A percentile compares a stretch with the other conserved stretches of the same genome.
These are phyloP conservation scores for Entomobrya multifasciata DNA, from an alignment of 2,888 invertebrate genomes.

Conservation along the genomic window DNA sequence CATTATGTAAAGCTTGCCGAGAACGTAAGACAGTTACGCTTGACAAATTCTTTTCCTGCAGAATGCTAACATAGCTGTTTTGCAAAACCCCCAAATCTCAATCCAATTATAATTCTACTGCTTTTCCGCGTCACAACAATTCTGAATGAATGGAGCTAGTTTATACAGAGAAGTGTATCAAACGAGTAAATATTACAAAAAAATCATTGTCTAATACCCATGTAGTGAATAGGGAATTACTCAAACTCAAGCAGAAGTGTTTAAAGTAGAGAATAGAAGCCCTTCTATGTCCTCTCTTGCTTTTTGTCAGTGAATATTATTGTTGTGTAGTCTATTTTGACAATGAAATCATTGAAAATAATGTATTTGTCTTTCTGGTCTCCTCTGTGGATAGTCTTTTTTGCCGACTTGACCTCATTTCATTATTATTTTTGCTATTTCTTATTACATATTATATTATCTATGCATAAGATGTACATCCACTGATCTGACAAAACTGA, in stretches of 20 bases:
- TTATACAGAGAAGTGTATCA: too few relatives aligned
- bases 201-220: too few relatives aligned
- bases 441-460: background rate
- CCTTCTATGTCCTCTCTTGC: too few relatives aligned
- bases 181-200: too few relatives aligned
- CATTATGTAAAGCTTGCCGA: too few relatives aligned
- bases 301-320: background rate
- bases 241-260: background rate
- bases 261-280: background rate
- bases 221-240: too few relatives aligned
- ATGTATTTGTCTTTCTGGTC: background rate
- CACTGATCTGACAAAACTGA: conserved; percentile 27
- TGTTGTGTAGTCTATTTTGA: background rate
- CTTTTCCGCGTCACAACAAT: conserved; percentile 26
- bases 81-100: conserved; percentile 62
- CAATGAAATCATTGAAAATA: conserved; percentile 9
- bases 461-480: background rate
- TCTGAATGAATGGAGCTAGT: too few relatives aligned
- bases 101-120: conserved; percentile 63
- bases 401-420: conserved; percentile 67
- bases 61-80: background rate
- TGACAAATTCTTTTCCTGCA: conserved; percentile 21
- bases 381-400: conserved; percentile 13
- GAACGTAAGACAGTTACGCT: conserved; percentile 6
- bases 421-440: conserved; percentile 39